Base-by-base conservation (phyloP, 2,888 invertebrate genomes). In the Lithophane socia region DNA sequence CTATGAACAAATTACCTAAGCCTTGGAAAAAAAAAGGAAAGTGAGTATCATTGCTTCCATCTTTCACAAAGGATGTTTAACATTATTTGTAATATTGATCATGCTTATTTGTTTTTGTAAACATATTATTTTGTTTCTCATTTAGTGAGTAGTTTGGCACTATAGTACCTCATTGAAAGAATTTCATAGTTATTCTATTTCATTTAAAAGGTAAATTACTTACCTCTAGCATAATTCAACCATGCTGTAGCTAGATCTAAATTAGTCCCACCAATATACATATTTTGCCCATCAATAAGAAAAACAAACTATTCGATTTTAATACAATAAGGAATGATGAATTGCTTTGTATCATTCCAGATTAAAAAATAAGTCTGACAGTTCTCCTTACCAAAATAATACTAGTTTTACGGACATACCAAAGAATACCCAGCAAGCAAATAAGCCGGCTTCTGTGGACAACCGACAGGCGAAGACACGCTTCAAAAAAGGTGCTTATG, bases 401-500 rank as follows among this genome's bases (percentile, higher is more conserved):
- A 92, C 96, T 71, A 96, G 95, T 87, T 96, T 96, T 88, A 95
- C 96, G 63, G 96, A 96, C 75, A 92, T 96, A 87, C 96, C 96
- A 58, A 91, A 92, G 75, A 96, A 94, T 79, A 93, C 93, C 81
- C 92, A 92, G 77, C 86, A 87, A 68, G 66, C 85, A 64, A 94
- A 92, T 83, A 95, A 93, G 89, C 75, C 86, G 3, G 92, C 85
- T 56, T 89, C 88, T 68, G 80, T 78, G 79, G 95, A 93, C 82
- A 92, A 79, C 65, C 93, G 92, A 83, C 92, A 93, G 83, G 91
- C 93, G 12, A 96, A 95, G 84, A 92, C 92, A 77, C 97, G 97
- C 81, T 98, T 98, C 88, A 97, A 97, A 88, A 97, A 97, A 86
- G 94, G 97, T 78, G 97, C 97, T 37, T 94, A 97, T 81, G 97